These are phyloP conservation scores for Lota lota DNA, from an alignment of 2,113 vertebrate species.

Conservation along the genomic window DNA sequence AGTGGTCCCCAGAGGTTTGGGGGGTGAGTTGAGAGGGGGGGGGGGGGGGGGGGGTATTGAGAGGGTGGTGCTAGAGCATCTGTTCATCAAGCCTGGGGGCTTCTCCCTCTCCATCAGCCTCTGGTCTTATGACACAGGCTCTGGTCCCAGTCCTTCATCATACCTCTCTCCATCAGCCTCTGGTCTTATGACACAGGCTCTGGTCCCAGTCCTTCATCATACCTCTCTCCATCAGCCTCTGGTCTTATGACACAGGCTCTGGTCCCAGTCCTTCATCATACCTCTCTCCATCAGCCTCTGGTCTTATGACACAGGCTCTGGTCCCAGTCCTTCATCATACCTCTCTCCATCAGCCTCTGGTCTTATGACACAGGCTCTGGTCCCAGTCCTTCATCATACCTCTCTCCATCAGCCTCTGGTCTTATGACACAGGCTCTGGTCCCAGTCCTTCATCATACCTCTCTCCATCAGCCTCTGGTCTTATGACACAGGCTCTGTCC, in stretches of 20 bases:
- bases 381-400: conserved; percentile 22
- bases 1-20: conserved; percentile 49
- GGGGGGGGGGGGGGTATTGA: conserved; percentile 22
- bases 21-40: not conserved
- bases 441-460: conserved; percentile 21
- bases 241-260: conserved; percentile 21
- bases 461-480: conserved; percentile 26
- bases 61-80: conserved; percentile 55
- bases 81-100: conserved; percentile 40
- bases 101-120: conserved; percentile 21
- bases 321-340: conserved; percentile 21
- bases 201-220: conserved; percentile 26
- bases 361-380: conserved; percentile 21
- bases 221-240: conserved; percentile 22
- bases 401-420: conserved; percentile 25
- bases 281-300: conserved; percentile 23
- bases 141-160: conserved; percentile 24
- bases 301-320: conserved; percentile 21
- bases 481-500: conserved; percentile 19
- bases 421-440: conserved; percentile 21
- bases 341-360: conserved; percentile 25
- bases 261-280: conserved; percentile 22
- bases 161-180: conserved; percentile 23
- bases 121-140: conserved; percentile 19
- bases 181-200: conserved; percentile 19